These are phyloP conservation scores for Hyperoplus immaculatus DNA, from an alignment of 2,797 vertebrate genomes.

Conservation along the genomic window DNA sequence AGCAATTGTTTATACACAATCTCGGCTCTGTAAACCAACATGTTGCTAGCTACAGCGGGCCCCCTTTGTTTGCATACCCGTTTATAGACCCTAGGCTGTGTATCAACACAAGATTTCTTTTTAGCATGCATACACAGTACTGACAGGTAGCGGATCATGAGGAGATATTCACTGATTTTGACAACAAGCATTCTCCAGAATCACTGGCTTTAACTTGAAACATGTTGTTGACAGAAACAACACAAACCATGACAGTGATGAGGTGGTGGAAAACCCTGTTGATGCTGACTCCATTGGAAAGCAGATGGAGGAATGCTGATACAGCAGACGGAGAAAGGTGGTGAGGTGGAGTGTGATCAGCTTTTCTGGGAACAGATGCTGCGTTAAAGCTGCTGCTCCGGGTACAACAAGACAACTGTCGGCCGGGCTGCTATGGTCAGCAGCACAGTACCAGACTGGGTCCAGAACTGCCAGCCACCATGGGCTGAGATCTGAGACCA, in stretches of 20 bases:
- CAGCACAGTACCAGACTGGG: conserved; percentile 4
- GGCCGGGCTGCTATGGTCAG: conserved; percentile 8
- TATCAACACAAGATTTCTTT: no score
- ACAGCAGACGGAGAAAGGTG: conserved; percentile 19
- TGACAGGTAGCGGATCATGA: no score
- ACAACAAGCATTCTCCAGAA: no score
- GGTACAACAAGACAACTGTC: conserved; percentile 28
- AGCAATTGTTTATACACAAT: no score
- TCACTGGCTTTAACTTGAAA: no score
- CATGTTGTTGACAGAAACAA: background rate
- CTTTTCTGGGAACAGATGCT: conserved; percentile 29
- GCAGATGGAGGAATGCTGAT: conserved; percentile 23
- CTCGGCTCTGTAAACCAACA: no score
- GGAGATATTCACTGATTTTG: no score
- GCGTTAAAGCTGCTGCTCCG: conserved; percentile 41
- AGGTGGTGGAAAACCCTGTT: background rate
- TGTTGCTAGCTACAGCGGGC: no score
- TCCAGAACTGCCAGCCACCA: background rate
- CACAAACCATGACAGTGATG: background rate
- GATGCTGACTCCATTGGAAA: conserved; percentile 4
- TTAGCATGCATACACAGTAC: no score
- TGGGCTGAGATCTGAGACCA: background rate
- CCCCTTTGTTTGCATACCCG: no score
- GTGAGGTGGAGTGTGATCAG: conserved; percentile 8
- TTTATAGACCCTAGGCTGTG: no score